Base-by-base conservation (phyloP, 2,797 vertebrate genomes). In the Galaxias olidus region DNA sequence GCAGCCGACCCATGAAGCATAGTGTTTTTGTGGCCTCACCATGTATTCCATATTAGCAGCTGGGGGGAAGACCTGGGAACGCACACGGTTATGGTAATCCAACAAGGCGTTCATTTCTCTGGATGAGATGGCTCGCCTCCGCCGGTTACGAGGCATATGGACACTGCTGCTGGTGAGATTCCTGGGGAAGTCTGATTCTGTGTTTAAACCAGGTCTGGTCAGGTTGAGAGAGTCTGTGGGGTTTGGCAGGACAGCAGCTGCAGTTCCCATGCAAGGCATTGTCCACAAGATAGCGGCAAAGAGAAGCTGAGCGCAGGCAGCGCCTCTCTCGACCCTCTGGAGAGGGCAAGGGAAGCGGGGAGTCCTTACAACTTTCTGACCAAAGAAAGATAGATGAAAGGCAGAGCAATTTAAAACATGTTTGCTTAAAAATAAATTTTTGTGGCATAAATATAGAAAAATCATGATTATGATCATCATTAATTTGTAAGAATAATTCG, bases 31-130 rank as follows among this genome's bases (percentile, higher is more conserved):
- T 10, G 57, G 50, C 83, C 93, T 94, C 88, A 98, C 96, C 95
- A 96, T 95, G 42, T 91, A 90, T 70, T 97, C 95, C 96, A 96
- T 97, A 54, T 96, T 96, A 62, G 95, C 92, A 0, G 96, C 96
- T 0, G 93, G 88, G 0, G 94, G 95, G 11, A 86, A 88, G 53
- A 95, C 94, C 65, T 93, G 92, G 1, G 94, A 91, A 30, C 94
- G 86, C 65, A 94, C 92, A 48, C 88, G 87, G 90, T 96, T 97
- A 84, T 98, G 96, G 69, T 91, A 95, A 56, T 94, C 92, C 91
- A 97, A 61, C 59, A 97, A 82, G 0, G 82, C 47, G 0, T 60
- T 89, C 84, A 94, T 87, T 76, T 96, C 94, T 2, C 66, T 73
- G 45, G 83, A 73, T 44, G 94, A 94, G 76, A 96, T 86, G 65